phyloP scores from a whole-genome alignment of 2,888 invertebrate genomes.

The Agonum fuliginosum region DNA sequence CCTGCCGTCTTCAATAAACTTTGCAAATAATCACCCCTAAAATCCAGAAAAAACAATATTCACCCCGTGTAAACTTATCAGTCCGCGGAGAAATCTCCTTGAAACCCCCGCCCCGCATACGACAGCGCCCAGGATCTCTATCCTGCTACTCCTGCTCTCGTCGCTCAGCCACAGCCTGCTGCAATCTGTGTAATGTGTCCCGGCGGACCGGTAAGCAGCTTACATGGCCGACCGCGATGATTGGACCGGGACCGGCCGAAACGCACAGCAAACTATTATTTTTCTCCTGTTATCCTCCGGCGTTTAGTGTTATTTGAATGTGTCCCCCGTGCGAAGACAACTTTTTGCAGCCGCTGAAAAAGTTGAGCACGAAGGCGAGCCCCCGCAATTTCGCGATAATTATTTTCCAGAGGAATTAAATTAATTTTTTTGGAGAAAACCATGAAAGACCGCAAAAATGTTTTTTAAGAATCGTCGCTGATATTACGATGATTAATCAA shows the following conservation, averaged over 20 bases:
- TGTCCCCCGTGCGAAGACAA: conserved; percentile 65
- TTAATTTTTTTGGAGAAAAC: background rate
- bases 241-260: conserved; percentile 67
- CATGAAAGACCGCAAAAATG: background rate
- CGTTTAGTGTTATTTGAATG: conserved; percentile 69
- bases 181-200: conserved; percentile 72
- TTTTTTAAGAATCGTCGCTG: background rate
- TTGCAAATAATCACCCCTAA: conserved; percentile 9
- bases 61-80: conserved; percentile 31
- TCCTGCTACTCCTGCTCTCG: background rate
- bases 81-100: conserved; percentile 30
- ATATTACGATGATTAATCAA: no score
- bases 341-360: conserved; percentile 50
- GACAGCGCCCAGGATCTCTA: background rate
- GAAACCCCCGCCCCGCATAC: background rate
- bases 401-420: conserved; percentile 6
- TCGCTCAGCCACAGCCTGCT: conserved; percentile 61
- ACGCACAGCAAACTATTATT: conserved; percentile 64
- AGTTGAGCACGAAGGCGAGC: conserved; percentile 1
- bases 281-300: conserved; percentile 66
- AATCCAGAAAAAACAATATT: conserved; percentile 30
- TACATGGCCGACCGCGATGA: conserved; percentile 69
- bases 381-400: conserved; percentile 20
- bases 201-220: conserved; percentile 70
- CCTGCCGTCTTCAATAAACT: background rate